Evolutionary conservation across 2,797 vertebrate genomes (phyloP).

Genomic region (Cetoscarus ocellatus): DNA sequence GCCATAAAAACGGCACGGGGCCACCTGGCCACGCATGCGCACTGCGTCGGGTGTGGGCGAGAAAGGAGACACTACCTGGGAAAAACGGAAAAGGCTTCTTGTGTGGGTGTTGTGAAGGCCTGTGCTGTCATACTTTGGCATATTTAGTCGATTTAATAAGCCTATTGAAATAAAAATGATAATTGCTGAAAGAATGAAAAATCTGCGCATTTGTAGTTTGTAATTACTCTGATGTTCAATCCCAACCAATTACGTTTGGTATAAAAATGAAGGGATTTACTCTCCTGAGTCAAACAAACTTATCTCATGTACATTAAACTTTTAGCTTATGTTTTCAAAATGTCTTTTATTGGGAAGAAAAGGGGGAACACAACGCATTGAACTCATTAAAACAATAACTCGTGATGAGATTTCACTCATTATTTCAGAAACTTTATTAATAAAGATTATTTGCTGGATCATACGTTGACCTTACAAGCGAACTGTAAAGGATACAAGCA

Average conservation of each 20-base stretch:
- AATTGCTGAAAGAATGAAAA: background rate
- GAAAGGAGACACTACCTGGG: slow-evolving; percentile 34
- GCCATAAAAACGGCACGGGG: slow-evolving; percentile 89
- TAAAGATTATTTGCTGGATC: background rate
- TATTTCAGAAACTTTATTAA: background rate
- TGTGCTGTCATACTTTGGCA: background rate
- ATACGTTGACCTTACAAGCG: background rate
- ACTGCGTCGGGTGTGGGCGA: slow-evolving; percentile 81
- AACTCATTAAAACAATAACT: no score
- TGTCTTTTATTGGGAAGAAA: no score
- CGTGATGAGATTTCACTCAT: background rate
- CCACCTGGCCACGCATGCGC: slow-evolving; percentile 95
- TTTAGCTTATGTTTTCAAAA: no score
- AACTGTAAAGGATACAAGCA: background rate
- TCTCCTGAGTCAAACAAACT: no score
- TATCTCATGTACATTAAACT: no score
- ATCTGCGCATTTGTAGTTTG: background rate
- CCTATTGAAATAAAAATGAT: background rate
- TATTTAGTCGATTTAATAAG: background rate
- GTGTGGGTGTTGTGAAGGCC: background rate
- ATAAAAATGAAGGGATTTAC: no score
- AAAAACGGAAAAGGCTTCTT: slow-evolving; percentile 16
- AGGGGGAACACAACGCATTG: no score
- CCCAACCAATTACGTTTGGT: background rate
- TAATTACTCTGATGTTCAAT: background rate